Evolutionary conservation across 2,888 invertebrate species (phyloP).

Genomic region (Arctia plantaginis): DNA sequence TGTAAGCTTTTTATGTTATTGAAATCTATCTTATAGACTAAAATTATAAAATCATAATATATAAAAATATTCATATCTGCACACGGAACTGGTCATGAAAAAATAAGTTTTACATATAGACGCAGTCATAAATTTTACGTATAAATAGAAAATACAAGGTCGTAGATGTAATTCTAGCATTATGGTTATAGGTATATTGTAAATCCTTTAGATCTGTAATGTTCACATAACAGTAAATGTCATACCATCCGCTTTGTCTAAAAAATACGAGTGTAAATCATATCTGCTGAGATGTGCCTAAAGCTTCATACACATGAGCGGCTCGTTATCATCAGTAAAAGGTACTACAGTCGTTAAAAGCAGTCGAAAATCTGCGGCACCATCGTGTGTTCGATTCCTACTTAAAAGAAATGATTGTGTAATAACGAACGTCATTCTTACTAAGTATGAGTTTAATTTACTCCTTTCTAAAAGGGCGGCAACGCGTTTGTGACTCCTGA

Average conservation of each 20-base stretch:
- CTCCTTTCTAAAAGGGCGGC: too few relatives aligned
- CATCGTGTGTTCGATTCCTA: too few relatives aligned
- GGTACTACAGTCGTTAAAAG: too few relatives aligned
- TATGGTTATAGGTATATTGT: slow-evolving; percentile 9
- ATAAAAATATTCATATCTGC: slow-evolving; percentile 6
- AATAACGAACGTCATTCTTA: too few relatives aligned
- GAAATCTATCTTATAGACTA: not conserved
- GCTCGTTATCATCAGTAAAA: not conserved
- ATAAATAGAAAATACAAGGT: slow-evolving; percentile 25
- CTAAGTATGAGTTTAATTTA: too few relatives aligned
- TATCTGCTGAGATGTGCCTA: not conserved
- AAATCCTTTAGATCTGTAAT: slow-evolving; percentile 19
- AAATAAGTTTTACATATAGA: slow-evolving; percentile 26
- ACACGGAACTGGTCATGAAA: slow-evolving; percentile 18
- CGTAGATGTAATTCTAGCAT: slow-evolving; percentile 21
- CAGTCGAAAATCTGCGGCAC: too few relatives aligned
- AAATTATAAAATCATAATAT: not conserved
- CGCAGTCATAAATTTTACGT: slow-evolving; percentile 18
- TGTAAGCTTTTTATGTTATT: not conserved
- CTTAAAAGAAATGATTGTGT: not conserved
- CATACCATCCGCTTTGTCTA: slow-evolving; percentile 17
- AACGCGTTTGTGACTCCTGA: too few relatives aligned
- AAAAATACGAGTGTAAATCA: slow-evolving; percentile 14
- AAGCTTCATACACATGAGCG: not conserved
- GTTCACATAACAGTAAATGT: slow-evolving; percentile 23